Evolutionary conservation across 2,797 vertebrate species (phyloP).

Genomic region (Falco concolor): DNA sequence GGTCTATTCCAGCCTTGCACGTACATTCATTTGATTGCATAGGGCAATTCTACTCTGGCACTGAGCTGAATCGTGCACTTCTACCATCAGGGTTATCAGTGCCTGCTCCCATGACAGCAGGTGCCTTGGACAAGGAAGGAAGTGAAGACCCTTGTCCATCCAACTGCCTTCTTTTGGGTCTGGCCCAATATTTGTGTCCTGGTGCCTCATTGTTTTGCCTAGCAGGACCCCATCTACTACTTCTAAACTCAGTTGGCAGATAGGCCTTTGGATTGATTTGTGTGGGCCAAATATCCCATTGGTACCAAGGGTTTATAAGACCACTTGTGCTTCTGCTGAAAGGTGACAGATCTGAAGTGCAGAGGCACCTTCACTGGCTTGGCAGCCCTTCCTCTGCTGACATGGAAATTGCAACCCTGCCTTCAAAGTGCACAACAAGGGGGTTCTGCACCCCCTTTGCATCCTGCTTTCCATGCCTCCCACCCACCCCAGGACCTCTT

Average conservation of each 20-base stretch:
- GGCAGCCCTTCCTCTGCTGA: neutral
- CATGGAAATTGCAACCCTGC: neutral
- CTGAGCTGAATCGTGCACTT: neutral
- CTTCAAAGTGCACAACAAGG: neutral
- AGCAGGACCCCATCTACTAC: neutral
- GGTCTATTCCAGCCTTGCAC: neutral
- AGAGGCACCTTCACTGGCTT: neutral
- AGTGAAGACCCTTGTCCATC: neutral
- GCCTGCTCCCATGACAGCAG: neutral
- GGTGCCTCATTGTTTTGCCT: neutral
- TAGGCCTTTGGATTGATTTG: neutral
- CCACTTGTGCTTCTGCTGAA: neutral
- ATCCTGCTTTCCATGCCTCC: neutral
- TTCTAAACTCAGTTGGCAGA: neutral
- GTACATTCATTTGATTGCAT: neutral
- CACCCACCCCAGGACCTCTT: neutral
- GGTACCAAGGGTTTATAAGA: neutral
- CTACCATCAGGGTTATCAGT: neutral
- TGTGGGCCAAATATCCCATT: neutral
- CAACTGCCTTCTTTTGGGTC: neutral
- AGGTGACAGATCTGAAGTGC: neutral
- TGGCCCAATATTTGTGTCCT: neutral
- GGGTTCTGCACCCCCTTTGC: neutral
- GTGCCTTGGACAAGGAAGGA: neutral
- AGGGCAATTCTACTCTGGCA: neutral